Evolutionary conservation across 2,797 vertebrate genomes (phyloP).

Genomic region (Galaxias olidus): DNA sequence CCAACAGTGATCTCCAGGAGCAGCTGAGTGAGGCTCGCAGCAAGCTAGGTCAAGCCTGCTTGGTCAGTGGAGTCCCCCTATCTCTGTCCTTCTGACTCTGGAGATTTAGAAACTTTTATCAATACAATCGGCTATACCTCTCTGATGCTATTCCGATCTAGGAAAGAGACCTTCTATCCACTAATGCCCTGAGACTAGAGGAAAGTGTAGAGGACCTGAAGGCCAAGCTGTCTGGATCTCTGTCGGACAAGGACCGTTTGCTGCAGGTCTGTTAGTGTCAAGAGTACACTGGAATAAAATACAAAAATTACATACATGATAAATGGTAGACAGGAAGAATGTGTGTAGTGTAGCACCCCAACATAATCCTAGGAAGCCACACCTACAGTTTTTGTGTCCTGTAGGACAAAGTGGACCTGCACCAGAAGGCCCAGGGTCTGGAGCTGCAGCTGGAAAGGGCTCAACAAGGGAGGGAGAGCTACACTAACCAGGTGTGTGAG

Average conservation of each 20-base stretch:
- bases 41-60: slow-evolving; percentile 62
- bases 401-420: slow-evolving; percentile 67
- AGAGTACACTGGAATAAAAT: background rate
- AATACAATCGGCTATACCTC: background rate
- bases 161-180: slow-evolving; percentile 74
- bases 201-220: slow-evolving; percentile 67
- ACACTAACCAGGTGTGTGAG: slow-evolving; percentile 55
- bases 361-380: background rate
- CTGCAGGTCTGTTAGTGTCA: slow-evolving; percentile 60
- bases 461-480: slow-evolving; percentile 46
- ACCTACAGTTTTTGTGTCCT: background rate
- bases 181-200: slow-evolving; percentile 68
- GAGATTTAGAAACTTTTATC: too few species aligned
- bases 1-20: slow-evolving; percentile 60
- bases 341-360: background rate
- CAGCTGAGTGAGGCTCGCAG: slow-evolving; percentile 68
- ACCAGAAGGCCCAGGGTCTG: slow-evolving; percentile 52
- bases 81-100: too few species aligned
- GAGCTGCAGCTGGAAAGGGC: slow-evolving; percentile 56
- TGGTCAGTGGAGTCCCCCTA: slow-evolving; percentile 59
- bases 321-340: background rate
- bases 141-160: slow-evolving; percentile 35
- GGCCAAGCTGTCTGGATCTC: slow-evolving; percentile 47
- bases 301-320: background rate
- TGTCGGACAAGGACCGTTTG: slow-evolving; percentile 60